Evolutionary conservation across 2,888 invertebrate species (phyloP).

Genomic region (Lysandra bellargus): DNA sequence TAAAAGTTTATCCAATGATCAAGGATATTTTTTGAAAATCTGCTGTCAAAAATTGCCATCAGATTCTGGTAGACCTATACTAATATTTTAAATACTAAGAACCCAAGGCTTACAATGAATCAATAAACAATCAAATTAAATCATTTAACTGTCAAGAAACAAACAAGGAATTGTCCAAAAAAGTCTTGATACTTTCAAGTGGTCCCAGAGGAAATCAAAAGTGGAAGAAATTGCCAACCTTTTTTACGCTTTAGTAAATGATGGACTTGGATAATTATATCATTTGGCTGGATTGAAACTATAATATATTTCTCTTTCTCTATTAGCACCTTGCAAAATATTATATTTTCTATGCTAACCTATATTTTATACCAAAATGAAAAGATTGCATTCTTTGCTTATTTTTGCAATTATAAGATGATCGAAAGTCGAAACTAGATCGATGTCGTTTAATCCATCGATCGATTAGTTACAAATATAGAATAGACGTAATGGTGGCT

Average conservation of each 20-base stretch:
- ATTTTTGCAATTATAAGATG: too few species aligned
- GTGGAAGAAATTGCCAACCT: slow-evolving; percentile 3
- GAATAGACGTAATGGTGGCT: too few species aligned
- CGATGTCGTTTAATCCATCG: too few species aligned
- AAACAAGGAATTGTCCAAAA: not conserved
- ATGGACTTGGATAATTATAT: not conserved
- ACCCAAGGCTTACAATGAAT: not conserved
- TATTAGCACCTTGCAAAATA: not conserved
- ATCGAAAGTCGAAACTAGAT: too few species aligned
- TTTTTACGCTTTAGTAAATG: slow-evolving; percentile 11
- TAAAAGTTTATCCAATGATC: too few species aligned
- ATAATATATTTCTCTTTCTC: not conserved
- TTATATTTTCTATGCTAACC: not conserved
- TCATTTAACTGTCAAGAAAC: not conserved
- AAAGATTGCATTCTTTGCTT: too few species aligned
- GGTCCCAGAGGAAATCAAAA: slow-evolving; percentile 26
- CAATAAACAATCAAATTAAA: not conserved
- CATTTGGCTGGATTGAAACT: not conserved
- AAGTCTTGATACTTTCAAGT: not conserved
- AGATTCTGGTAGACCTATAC: too few species aligned
- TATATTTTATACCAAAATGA: too few species aligned
- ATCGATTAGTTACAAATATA: too few species aligned
- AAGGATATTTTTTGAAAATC: too few species aligned
- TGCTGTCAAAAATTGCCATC: too few species aligned
- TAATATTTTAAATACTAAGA: too few species aligned